phyloP scores from a whole-genome alignment of 2,113 vertebrate species.

The Ageneiosus marmoratus region DNA sequence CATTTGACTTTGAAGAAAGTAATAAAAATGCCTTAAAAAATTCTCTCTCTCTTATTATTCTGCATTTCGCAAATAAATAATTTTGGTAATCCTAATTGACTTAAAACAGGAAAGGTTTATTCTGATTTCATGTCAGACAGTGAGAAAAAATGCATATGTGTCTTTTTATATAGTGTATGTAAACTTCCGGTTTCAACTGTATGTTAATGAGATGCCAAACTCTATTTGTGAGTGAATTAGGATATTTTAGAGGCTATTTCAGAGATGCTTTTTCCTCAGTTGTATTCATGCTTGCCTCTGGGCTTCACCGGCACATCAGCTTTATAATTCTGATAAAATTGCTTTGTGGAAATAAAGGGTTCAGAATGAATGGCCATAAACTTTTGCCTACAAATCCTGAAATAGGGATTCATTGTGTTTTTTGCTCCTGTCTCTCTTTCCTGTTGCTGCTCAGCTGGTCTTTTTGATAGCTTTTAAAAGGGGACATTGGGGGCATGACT shows the following conservation, averaged over 20 bases:
- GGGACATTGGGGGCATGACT: slow-evolving; percentile 22
- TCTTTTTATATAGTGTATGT: too few relatives aligned
- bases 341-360: slow-evolving; percentile 41
- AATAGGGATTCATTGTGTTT: slow-evolving; percentile 28
- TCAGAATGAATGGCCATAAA: slow-evolving; percentile 13
- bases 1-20: too few relatives aligned
- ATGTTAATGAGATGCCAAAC: not conserved
- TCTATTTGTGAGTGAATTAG: slow-evolving; percentile 20
- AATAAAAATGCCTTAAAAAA: too few relatives aligned
- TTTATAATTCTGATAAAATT: slow-evolving; percentile 50
- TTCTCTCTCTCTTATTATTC: too few relatives aligned
- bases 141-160: too few relatives aligned
- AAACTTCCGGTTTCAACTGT: too few relatives aligned
- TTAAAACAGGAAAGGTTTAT: too few relatives aligned
- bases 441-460: slow-evolving; percentile 9
- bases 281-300: slow-evolving; percentile 24
- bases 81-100: too few relatives aligned
- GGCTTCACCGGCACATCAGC: slow-evolving; percentile 40
- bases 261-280: not conserved
- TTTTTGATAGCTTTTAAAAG: slow-evolving; percentile 38
- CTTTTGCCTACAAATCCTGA: slow-evolving; percentile 26
- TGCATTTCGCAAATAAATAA: too few relatives aligned
- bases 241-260: slow-evolving; percentile 32
- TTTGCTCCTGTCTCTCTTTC: not conserved
- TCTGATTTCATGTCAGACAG: too few relatives aligned